Conservation (phyloP, 2,113 vertebrate genomes). For the Colossoma macropomum region DNA sequence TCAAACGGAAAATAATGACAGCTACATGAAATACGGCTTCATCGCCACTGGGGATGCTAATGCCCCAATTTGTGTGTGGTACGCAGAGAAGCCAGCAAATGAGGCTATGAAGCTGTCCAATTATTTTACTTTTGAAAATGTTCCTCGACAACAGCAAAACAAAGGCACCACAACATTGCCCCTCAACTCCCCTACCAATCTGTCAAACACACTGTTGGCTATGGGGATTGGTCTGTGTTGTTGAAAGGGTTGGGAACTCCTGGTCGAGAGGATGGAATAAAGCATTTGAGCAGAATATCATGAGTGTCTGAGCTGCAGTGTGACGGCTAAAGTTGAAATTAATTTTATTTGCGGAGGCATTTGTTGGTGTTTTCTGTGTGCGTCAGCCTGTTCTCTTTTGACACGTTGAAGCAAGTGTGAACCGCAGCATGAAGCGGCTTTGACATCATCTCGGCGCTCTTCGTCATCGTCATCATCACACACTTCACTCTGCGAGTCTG, state of each 20-base stretch:
- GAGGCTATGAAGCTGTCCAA: too few relatives aligned
- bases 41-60: too few relatives aligned
- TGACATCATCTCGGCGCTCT: background rate
- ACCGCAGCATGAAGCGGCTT: background rate
- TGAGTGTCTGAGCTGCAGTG: background rate
- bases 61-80: too few relatives aligned
- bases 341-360: background rate
- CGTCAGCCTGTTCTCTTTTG: background rate
- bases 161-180: too few relatives aligned
- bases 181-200: too few relatives aligned
- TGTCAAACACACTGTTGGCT: too few relatives aligned
- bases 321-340: background rate
- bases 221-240: too few relatives aligned
- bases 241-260: background rate
- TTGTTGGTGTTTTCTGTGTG: background rate
- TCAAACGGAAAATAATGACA: too few relatives aligned
- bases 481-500: slow-evolving; percentile 1
- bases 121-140: too few relatives aligned
- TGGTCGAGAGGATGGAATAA: background rate
- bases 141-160: too few relatives aligned
- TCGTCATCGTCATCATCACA: slow-evolving; percentile 3
- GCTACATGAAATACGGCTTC: too few relatives aligned
- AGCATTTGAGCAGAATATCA: background rate
- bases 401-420: slow-evolving; percentile 11
- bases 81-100: too few relatives aligned